Base-by-base conservation (phyloP, 2,113 vertebrate genomes). In the Dipodomys ordii region DNA sequence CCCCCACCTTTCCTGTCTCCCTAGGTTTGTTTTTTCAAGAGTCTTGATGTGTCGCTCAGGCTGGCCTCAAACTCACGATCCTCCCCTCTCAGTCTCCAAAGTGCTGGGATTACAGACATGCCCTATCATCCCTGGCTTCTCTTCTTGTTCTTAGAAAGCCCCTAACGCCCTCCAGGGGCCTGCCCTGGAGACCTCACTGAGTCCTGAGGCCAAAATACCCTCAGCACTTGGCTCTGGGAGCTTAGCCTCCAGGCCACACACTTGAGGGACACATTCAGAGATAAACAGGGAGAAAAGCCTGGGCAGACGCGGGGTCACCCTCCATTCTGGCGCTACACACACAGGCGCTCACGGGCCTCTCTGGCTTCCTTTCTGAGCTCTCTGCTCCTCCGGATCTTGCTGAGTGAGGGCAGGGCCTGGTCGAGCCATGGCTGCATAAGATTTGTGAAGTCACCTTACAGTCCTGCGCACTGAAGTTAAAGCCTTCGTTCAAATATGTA, bases 401-500 rank as follows among this genome's bases (percentile, higher is more conserved):
- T 0, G 27, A 2, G 53, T 23, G 39, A 12, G 78, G 57, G 71
- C 28, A 62, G 39, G 71, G 15, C 23, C 60, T 23, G 32, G 22
- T 2, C 3, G 2, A 1, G n/a, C 64, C 62, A 0, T 19, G 2
- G 2, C 76, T 1, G 13, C 74, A 93, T n/a, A 15, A 80, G 49
- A 15, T 81, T 90, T 23, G 76, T 83, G 79, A 77, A 83, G n/a
- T 62, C 83, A 93, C 95, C 94, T 91, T 46, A 12, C 93, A 95
- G 92, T 86, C 28, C 69, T 1, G 46, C 27, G 44, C 46, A 35
- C 88, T 74, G n/a, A 94, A 96, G 96, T 96, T 92, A 97, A 96
- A 95, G 95, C 95, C 94, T 96, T 96, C 87, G 91, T 97, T 97
- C 96, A 96, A 96, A 96, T 96, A 96, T 91, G 94, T 92, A 96